A percentile compares a stretch with the other conserved stretches of the same genome.
These are phyloP conservation scores for Philereme transversata DNA, from an alignment of 2,888 invertebrate species.

Conservation along the genomic window DNA sequence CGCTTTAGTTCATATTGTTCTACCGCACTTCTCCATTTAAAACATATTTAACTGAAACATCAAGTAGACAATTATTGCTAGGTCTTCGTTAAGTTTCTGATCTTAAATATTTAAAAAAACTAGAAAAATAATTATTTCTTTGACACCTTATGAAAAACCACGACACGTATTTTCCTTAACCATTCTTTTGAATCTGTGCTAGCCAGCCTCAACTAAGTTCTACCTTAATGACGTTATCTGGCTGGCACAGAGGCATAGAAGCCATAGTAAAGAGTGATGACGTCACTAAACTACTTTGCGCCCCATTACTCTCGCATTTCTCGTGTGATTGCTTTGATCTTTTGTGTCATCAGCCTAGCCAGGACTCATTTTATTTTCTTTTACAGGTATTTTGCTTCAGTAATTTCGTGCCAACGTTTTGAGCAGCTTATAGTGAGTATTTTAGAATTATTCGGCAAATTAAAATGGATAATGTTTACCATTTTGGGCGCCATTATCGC, in stretches of 20 bases:
- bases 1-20: too few species aligned
- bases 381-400: constrained; percentile 12
- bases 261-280: constrained; percentile 19
- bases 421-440: constrained; percentile 2
- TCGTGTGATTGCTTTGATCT: constrained; percentile 28
- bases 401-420: background rate
- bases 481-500: constrained; percentile 4
- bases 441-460: background rate
- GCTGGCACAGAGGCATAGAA: constrained; percentile 3
- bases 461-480: too few species aligned
- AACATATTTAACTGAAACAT: too few species aligned
- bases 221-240: constrained; percentile 21
- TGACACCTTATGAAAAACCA: too few species aligned
- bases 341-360: constrained; percentile 14
- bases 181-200: constrained; percentile 9
- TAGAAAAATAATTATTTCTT: too few species aligned
- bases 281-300: constrained; percentile 27
- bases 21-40: too few species aligned
- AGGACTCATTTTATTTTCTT: constrained; percentile 7
- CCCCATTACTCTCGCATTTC: constrained; percentile 25
- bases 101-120: too few species aligned
- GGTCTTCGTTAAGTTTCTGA: too few species aligned
- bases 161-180: too few species aligned
- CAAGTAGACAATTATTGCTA: too few species aligned
- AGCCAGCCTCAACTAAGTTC: constrained; percentile 11